Evolutionary conservation across 2,888 invertebrate genomes (phyloP), one percentile per base, ranked within the genome.

Genomic region (Nomada flava): DNA sequence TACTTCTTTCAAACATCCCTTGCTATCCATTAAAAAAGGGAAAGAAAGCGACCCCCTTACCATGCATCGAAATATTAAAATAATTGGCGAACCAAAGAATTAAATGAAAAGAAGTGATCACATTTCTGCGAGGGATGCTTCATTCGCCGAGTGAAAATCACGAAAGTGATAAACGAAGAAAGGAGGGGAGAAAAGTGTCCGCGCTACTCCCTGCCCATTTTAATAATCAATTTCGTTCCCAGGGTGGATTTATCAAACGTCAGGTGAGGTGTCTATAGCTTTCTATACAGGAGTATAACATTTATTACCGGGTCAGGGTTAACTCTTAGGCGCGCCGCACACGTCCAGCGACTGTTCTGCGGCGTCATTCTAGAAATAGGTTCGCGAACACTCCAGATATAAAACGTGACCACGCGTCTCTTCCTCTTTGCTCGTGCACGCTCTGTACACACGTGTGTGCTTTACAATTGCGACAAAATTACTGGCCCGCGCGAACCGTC

Each of bases 271-370:
- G 76, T 65, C 84, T 88, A 88, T 87, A 87, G 84, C 86, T 81
- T 80, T 82, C 82, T 82, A 82, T 84, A 79, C 84, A 78, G 86
- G 89, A 78, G 83, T 85, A 90, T 83, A 86, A 88, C 86, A 86
- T 92, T 92, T 93, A 92, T 92, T 92, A 92, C 87, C 92, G 88
- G 92, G 92, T 92, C 92, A 92, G 92, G 92, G 92, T 93, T 92
- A 93, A 91, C 88, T 73, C 90, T 92, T 91, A 92, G 91, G 91
- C 90, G 91, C 89, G 90, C 90, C 91, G 84, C 86, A 86, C 88
- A 86, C 86, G 84, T 90, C 86, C 84, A 87, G 82, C 80, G 80
- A 78, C 77, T 88, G 86, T 88, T 89, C 88, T 85, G 88, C 89
- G 86, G 86, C 88, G 87, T 87, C 86, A 77, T 63, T 87, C 92